These are phyloP conservation scores for Anthophora plumipes DNA, from an alignment of 2,888 invertebrate species.

Conservation along the genomic window DNA sequence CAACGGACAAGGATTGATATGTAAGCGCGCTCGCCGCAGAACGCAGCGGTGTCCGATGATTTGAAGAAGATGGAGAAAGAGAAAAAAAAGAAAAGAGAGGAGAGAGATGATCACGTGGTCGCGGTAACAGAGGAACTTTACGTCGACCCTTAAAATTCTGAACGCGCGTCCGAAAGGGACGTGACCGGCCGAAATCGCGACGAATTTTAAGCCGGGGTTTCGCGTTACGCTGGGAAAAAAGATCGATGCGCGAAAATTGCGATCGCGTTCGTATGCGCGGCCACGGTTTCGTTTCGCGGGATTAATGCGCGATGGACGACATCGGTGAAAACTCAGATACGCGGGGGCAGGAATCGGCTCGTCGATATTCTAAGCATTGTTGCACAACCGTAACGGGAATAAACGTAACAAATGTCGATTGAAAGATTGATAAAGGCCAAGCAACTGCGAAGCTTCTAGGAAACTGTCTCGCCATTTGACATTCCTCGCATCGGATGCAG, in stretches of 20 bases:
- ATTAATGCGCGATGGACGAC: slow-evolving; percentile 20
- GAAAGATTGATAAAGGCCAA: neutral
- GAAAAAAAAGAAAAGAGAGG: neutral
- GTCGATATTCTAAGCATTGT: slow-evolving; percentile 14
- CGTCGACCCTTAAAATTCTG: slow-evolving; percentile 39
- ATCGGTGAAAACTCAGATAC: no score
- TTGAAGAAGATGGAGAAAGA: no score
- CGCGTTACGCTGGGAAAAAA: neutral
- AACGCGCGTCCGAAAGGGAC: slow-evolving; percentile 13
- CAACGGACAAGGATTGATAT: no score
- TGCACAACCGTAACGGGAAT: neutral
- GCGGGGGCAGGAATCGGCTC: neutral
- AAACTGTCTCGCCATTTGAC: neutral
- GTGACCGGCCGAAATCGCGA: slow-evolving; percentile 23
- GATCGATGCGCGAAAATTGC: slow-evolving; percentile 24
- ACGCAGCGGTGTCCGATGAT: no score
- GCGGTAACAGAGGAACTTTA: slow-evolving; percentile 24
- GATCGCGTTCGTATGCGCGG: slow-evolving; percentile 8
- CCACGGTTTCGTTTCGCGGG: slow-evolving; percentile 4
- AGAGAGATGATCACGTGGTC: no score
- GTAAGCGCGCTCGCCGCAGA: no score
- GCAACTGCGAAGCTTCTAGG: neutral
- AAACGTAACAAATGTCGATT: neutral
- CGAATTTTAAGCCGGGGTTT: slow-evolving; percentile 20
- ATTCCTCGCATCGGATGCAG: neutral